Evolutionary conservation across 1,140 invertebrate genomes (phyloP), one percentile per base, ranked within the genome.

Genomic region (Procambarus virginalis): DNA sequence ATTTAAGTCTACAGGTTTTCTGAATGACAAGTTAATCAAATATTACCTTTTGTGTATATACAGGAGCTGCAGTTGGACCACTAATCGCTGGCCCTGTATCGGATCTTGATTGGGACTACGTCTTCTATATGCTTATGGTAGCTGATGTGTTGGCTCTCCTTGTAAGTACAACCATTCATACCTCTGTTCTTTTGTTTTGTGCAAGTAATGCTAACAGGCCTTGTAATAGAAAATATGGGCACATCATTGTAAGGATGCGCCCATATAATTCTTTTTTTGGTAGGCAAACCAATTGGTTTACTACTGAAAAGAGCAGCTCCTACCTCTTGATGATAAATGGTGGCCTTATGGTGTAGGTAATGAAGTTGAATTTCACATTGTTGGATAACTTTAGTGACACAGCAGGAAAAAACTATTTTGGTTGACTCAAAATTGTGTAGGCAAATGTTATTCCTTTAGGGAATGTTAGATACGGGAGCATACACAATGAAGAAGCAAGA

Each of bases 111-210:
- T 92, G 91, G 91, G 46, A 77, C 55, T 80, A 92, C 78, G 91
- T 92, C 10, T 92, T 92, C 48, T 49, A 85, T 51, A 92, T 92
- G 91, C 82, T 92, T 34, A 92, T 92, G 91, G 76, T 58, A 46
- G 48, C 87, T 64, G 81, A 89, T 49, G 34, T 89, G 0, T 0
- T 84, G 9, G 87, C 87, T 78, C 55, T 89, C 2, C 34, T 89
- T 20, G 87, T 89, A 55, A 89, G 87, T 84, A 64, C 12, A 55
- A 55, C 6, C 8, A 34, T 34, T 34, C 34, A 34, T 34, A 34
- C 34, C 34, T 55, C 12, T 55, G 4, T 8, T 55, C 17, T 22
- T 75, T 75, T 20, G n/a, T 75, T 22, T 75, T 9, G 20, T 75
- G 17, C n/a, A 75, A 75, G n/a, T 68, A 75, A 9, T 75, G n/a